Conservation (phyloP, 2,888 invertebrate genomes). For the Globia sparganii region DNA sequence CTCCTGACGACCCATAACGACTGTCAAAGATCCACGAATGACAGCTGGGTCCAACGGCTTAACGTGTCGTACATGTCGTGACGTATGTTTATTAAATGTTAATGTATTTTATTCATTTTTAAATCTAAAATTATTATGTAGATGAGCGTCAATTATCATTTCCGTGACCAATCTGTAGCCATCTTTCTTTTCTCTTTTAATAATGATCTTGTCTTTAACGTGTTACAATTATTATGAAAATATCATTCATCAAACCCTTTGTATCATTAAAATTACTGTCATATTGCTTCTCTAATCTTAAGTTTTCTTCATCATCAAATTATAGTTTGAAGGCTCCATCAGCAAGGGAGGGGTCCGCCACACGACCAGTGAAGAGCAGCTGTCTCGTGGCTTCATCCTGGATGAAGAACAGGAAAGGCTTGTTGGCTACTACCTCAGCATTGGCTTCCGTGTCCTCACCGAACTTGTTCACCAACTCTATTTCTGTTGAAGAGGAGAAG, state of each 20-base stretch:
- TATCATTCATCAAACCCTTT: neutral
- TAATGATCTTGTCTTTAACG: neutral
- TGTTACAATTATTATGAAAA: neutral
- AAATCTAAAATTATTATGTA: conserved; percentile 25
- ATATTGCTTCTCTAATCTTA: neutral
- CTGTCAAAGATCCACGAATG: no score
- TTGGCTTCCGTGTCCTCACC: conserved; percentile 90
- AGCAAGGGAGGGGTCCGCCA: conserved; percentile 91
- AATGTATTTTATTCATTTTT: conserved; percentile 11
- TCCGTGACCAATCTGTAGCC: neutral
- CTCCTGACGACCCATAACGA: no score
- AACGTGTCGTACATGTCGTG: no score
- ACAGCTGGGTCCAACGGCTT: no score
- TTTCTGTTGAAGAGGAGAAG: conserved; percentile 81
- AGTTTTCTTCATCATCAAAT: neutral
- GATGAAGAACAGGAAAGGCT: conserved; percentile 95
- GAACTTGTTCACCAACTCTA: conserved; percentile 93
- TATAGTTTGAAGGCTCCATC: conserved; percentile 76
- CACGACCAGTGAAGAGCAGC: conserved; percentile 93
- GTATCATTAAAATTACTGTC: neutral
- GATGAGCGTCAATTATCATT: conserved; percentile 15
- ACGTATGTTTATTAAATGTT: conserved; percentile 4
- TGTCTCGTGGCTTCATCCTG: conserved; percentile 94
- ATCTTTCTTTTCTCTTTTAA: neutral
- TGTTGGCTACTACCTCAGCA: conserved; percentile 92